Evolutionary conservation across 2,888 invertebrate species (phyloP), one percentile per base, ranked within the genome.

Genomic region (Chironomus riparius): DNA sequence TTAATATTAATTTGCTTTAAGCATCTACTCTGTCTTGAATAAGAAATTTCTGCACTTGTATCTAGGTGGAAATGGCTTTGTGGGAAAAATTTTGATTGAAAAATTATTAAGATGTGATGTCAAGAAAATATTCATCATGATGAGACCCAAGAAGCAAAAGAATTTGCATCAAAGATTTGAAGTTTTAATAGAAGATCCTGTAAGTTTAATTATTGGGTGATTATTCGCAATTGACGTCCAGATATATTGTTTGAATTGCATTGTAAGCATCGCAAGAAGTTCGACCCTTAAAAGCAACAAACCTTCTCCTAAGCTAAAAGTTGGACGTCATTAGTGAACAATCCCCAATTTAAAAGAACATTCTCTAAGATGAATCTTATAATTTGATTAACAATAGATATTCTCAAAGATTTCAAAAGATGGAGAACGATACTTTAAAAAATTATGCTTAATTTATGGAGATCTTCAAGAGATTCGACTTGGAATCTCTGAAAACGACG

Each of bases 401-500:
- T 76, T 69, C 56, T 4, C n/a, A 21, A 50, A 69, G n/a, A 7
- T 73, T 69, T 62, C 79, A 0, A 68, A 56, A 76, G 15, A 77
- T 76, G 6, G 77, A 79, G 72, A 79, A 21, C 21, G 24, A 4
- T 78, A 79, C 6, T 71, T 81, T n/a, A 77, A 77, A 24, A 78
- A 61, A 6, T 38, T 73, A 28, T 13, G 13, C 2, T 38, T 79
- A n/a, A 69, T 80, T 68, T 79, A 80, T 62, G 81, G 81, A 10
- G 79, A 80, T 70, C 76, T 80, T 10, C 70, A 72, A 5, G 61
- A 78, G 72, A 62, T 78, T 0, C 72, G 77, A 6, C 70, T 80
- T 0, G 80, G 78, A 13, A 77, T 81, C 3, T 78, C 78, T 0
- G 77, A 78, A 10, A 76, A 76, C 4, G 78, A 79, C 68, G 68